Conservation (phyloP, 2,888 invertebrate species). For the Aelia acuminata region DNA sequence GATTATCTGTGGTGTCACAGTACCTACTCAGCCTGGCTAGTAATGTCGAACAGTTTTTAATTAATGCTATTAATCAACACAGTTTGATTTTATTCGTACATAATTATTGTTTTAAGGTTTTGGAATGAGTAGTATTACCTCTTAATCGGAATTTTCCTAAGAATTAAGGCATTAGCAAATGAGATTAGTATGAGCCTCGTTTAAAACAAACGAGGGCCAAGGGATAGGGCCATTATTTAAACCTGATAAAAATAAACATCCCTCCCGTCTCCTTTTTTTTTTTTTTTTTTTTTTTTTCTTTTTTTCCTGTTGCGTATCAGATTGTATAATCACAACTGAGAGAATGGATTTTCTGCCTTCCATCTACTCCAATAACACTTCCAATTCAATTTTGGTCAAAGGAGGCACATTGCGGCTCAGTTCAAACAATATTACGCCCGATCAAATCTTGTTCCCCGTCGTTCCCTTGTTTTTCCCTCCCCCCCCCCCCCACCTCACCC, state of each 20-base stretch:
- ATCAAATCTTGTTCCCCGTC: not conserved
- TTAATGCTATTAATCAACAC: too few relatives aligned
- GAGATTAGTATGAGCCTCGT: not conserved
- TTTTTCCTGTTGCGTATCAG: not conserved
- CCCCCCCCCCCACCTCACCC: too few relatives aligned
- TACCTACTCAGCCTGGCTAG: too few relatives aligned
- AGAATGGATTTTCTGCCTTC: slow-evolving; percentile 4
- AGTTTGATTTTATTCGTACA: too few relatives aligned
- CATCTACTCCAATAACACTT: not conserved
- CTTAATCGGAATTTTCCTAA: not conserved
- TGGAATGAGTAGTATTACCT: too few relatives aligned
- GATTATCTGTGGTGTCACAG: too few relatives aligned
- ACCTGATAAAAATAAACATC: not conserved
- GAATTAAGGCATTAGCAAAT: not conserved
- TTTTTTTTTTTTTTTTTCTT: not conserved
- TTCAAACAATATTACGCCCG: slow-evolving; percentile 14
- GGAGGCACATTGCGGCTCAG: slow-evolving; percentile 4
- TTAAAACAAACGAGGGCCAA: not conserved
- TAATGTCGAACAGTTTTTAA: too few relatives aligned
- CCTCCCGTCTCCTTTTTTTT: not conserved
- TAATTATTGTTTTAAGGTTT: too few relatives aligned
- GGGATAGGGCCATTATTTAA: not conserved
- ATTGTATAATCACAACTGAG: slow-evolving; percentile 22
- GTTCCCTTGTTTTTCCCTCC: not conserved
- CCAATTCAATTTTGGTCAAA: slow-evolving; percentile 23